Evolutionary conservation across 2,888 invertebrate species (phyloP).

Genomic region (Lysandra coridon): DNA sequence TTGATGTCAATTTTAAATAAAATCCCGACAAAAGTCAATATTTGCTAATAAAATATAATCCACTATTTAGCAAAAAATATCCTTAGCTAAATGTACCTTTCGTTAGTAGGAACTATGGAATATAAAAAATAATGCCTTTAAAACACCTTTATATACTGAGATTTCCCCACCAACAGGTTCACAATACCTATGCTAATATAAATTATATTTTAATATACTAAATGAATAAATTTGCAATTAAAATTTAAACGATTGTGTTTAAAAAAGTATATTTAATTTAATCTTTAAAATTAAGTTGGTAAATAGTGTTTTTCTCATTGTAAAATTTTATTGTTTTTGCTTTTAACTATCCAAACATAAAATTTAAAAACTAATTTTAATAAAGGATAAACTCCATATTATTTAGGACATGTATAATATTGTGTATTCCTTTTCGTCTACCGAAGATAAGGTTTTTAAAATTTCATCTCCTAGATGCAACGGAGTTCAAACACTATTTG

Average conservation of each 20-base stretch:
- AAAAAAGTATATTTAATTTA: not conserved
- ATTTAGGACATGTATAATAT: no score
- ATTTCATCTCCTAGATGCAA: no score
- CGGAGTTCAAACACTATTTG: no score
- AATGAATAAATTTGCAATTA: conserved; percentile 1
- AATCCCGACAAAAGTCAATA: no score
- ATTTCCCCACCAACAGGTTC: not conserved
- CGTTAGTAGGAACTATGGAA: no score
- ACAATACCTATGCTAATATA: not conserved
- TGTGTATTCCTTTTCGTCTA: no score
- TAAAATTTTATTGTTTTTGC: not conserved
- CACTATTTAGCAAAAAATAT: not conserved
- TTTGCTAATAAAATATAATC: no score
- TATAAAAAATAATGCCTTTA: not conserved
- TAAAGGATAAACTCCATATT: no score
- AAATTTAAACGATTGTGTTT: not conserved
- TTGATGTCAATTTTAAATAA: no score
- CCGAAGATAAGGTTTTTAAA: no score
- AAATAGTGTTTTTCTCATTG: not conserved
- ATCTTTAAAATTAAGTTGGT: not conserved
- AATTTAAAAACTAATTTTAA: no score
- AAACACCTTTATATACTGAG: not conserved
- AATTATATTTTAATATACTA: not conserved
- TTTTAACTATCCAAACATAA: not conserved
- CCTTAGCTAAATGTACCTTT: no score